phyloP scores from a whole-genome alignment of 35 echinoderm and acorn worm species.

The Holothuria glaberrima region DNA sequence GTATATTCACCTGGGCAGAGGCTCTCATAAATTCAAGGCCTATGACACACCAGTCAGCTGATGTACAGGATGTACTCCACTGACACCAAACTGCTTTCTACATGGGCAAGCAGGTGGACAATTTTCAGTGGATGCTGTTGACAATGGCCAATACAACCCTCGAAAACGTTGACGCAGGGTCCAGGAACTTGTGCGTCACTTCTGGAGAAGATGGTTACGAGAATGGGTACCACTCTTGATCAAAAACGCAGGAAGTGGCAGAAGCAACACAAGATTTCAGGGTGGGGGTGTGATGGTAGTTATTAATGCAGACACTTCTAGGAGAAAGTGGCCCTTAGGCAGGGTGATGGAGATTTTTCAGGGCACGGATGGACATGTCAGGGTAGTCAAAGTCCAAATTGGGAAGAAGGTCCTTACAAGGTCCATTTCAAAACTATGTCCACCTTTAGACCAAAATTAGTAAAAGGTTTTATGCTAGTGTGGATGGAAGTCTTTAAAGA shows the following conservation, averaged over 20 bases:
- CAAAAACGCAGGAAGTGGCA: constrained; percentile 33
- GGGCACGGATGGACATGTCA: constrained; percentile 39
- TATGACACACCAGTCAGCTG: neutral
- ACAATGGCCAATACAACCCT: neutral
- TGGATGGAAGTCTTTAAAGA: too few species aligned
- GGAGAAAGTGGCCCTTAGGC: constrained; percentile 9
- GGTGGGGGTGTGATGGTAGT: neutral
- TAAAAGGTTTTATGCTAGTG: too few species aligned
- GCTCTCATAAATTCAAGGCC: neutral
- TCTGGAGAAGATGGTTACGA: too few species aligned
- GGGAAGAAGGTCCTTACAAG: too few species aligned
- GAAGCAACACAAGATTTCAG: constrained; percentile 1
- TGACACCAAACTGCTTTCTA: neutral
- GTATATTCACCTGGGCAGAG: neutral
- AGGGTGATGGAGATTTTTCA: constrained; percentile 14
- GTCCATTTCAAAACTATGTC: too few species aligned
- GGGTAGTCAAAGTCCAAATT: too few species aligned
- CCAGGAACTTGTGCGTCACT: neutral
- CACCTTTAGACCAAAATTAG: too few species aligned
- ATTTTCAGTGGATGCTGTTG: neutral
- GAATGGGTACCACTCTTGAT: constrained; percentile 32
- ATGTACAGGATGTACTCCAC: neutral
- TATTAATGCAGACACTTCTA: neutral
- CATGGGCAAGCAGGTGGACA: too few species aligned
- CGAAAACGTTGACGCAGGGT: neutral